Evolutionary conservation across 2,113 vertebrate species (phyloP).

Genomic region (Speoplatyrhinus poulsoni): DNA sequence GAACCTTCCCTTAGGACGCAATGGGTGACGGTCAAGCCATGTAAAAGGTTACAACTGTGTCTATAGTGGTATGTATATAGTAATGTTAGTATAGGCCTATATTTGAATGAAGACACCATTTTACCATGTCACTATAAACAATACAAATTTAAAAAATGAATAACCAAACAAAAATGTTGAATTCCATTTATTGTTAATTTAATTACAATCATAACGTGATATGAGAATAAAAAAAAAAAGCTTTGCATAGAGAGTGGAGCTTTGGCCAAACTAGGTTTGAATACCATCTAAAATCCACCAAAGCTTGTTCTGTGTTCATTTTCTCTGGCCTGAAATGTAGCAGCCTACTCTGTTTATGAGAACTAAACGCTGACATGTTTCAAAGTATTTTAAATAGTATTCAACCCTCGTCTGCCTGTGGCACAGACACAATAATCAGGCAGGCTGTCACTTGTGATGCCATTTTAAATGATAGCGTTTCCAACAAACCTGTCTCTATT

Average conservation of each 20-base stretch:
- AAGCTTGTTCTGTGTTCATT: no score
- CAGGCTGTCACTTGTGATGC: slow-evolving; percentile 5
- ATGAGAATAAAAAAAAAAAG: slow-evolving; percentile 8
- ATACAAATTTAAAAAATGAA: not conserved
- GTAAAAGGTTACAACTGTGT: no score
- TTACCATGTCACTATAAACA: no score
- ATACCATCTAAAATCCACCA: not conserved
- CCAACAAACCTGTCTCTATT: slow-evolving; percentile 41
- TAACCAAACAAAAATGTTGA: not conserved
- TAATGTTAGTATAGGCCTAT: no score
- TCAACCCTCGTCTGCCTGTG: not conserved
- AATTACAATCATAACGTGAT: slow-evolving; percentile 25
- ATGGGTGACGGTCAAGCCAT: no score
- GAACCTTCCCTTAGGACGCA: no score
- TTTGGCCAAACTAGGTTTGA: not conserved
- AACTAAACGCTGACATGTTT: not conserved
- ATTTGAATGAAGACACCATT: no score
- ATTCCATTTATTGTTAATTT: slow-evolving; percentile 21
- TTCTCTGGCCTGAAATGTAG: no score
- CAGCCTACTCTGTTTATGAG: no score
- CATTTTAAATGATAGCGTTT: slow-evolving; percentile 34
- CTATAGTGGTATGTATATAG: no score
- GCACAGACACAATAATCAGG: slow-evolving; percentile 4
- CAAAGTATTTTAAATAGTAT: not conserved
- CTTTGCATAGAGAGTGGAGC: slow-evolving; percentile 39